Percentiles rank a stretch among this genome's conserved stretches.
These are phyloP conservation scores for Ametastegia equiseti DNA, from an alignment of 2,888 invertebrate genomes.

Conservation along the genomic window DNA sequence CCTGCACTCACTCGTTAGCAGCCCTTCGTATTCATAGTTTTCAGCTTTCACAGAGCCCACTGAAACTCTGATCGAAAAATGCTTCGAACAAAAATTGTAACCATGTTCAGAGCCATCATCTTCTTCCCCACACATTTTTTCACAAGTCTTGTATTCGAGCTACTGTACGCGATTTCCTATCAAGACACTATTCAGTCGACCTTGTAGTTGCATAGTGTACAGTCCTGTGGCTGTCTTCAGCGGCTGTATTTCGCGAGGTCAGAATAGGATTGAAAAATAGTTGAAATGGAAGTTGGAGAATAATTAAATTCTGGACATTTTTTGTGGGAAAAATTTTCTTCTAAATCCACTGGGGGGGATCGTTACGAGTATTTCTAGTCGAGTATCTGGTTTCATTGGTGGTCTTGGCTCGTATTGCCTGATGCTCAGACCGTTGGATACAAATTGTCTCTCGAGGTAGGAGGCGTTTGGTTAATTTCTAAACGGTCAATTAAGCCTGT, in stretches of 20 bases:
- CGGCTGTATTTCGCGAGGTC: not conserved
- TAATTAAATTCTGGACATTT: not conserved
- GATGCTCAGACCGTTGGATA: constrained; percentile 10
- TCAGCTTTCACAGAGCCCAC: not conserved
- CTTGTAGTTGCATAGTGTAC: not conserved
- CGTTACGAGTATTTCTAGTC: not conserved
- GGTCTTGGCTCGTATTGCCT: not conserved
- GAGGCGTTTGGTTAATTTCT: constrained; percentile 36
- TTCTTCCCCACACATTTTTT: not conserved
- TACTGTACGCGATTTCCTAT: not conserved
- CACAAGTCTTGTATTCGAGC: not conserved
- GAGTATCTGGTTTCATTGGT: not conserved
- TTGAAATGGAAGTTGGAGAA: not conserved
- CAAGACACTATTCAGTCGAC: not conserved
- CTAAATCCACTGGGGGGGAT: not conserved
- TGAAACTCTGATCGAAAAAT: not conserved
- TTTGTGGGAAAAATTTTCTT: not conserved
- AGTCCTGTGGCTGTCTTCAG: no score
- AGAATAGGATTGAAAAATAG: not conserved
- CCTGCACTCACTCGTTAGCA: not conserved
- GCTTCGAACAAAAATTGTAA: not conserved
- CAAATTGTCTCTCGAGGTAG: constrained; percentile 16
- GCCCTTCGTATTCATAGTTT: not conserved
- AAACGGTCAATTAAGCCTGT: constrained; percentile 46
- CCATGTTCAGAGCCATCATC: not conserved